phyloP scores from a whole-genome alignment of 2,888 invertebrate genomes.

The Neocrepidodera transversa region DNA sequence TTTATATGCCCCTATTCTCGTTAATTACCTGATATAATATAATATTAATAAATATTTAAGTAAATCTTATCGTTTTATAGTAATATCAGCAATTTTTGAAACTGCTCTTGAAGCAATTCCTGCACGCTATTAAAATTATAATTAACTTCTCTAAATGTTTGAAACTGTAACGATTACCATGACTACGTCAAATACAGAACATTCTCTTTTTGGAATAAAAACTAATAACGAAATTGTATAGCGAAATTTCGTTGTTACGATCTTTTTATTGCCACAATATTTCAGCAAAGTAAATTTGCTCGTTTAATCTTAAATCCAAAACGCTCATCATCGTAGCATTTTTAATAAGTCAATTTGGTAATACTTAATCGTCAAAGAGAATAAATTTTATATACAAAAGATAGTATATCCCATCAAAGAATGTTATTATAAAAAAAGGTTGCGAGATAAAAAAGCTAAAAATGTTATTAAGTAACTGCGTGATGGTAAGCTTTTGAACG shows the following conservation, averaged over 20 bases:
- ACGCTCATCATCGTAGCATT: constrained; percentile 11
- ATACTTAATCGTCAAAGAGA: constrained; percentile 11
- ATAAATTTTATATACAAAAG: constrained; percentile 5
- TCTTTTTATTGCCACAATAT: constrained; percentile 4
- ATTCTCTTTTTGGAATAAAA: background rate
- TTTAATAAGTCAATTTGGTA: constrained; percentile 15
- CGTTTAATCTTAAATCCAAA: constrained; percentile 10
- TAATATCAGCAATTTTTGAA: too few species aligned
- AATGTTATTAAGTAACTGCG: background rate
- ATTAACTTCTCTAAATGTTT: too few species aligned
- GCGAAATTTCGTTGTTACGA: background rate
- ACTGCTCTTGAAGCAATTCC: too few species aligned
- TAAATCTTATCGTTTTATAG: too few species aligned
- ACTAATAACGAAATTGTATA: constrained; percentile 5
- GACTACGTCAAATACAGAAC: too few species aligned
- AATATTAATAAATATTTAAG: too few species aligned
- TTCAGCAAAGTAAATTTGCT: constrained; percentile 10
- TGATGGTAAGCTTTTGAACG: background rate
- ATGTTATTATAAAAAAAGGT: background rate
- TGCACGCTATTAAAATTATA: too few species aligned
- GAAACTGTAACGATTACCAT: too few species aligned
- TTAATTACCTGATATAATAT: too few species aligned
- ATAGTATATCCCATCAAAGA: background rate
- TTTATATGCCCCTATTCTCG: too few species aligned
- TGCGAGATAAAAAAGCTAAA: background rate